Base-by-base conservation (phyloP, 2,888 invertebrate genomes). In the Myopa testacea region DNA sequence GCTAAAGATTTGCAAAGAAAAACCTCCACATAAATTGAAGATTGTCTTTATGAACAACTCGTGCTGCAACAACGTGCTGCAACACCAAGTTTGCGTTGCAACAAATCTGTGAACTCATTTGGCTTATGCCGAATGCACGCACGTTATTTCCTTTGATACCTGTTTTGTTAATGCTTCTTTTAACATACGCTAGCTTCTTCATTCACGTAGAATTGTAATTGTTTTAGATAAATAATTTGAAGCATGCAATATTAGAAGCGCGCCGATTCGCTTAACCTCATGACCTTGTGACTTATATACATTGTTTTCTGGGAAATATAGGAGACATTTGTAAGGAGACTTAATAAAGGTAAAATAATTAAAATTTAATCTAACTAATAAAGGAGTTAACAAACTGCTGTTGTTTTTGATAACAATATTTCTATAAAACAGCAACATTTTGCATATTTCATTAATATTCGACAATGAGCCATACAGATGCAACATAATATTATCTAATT, bases 231-330 rank as follows among this genome's bases (percentile, higher is more conserved):
- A 63, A 63, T 63, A 5, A 34, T 16, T 4, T 14, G 37, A 63
- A 63, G 10, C 63, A 63, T 63, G 63, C 37, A 34, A 55, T 40
- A 5, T n/a, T 67, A 67, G 38, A 40, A 16, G 38, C 6, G 16
- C 14, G 14, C n/a, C 0, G 3, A 8, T 45, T 10, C 45, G 45
- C 3, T 40, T n/a, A 6, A 38, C 14, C 16, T 37, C 4, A 19
- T 67, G 40, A 40, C 67, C 40, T 67, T 40, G 67, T 67, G 67
- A 67, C 67, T 67, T 67, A 63, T 37, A 63, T 63, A 8, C 45
- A 45, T 45, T 45, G 4, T 26, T 26, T 26, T 2, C 45, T 45
- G 45, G 3, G 45, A 10, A 45, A 45, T 10, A 45, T 45, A 45
- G 10, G 10, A 45, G 3, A 10, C 45, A 26, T 45, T 45, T 1